Percentiles rank a stretch among this genome's conserved stretches.
Conservation (phyloP, 2,888 invertebrate species). For the Artemia sinica region DNA sequence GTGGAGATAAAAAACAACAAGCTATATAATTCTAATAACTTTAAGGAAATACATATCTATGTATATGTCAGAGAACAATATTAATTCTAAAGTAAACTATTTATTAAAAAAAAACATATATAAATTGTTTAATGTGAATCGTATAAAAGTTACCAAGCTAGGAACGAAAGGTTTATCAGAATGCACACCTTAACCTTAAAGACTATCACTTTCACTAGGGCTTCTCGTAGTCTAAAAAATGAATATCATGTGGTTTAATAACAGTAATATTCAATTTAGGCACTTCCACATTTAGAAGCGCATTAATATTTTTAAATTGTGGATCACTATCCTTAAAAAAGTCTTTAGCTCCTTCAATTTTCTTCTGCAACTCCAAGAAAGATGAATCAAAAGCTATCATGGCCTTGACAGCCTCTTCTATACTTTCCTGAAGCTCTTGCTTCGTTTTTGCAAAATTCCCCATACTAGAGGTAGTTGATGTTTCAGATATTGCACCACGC, state of each 20-base stretch:
- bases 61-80: no score
- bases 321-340: slow-evolving; percentile 17
- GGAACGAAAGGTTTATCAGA: no score
- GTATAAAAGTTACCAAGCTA: no score
- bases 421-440: slow-evolving; percentile 8
- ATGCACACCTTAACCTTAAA: no score
- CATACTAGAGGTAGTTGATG: not conserved
- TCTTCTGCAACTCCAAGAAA: slow-evolving; percentile 16
- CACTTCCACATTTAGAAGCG: not conserved
- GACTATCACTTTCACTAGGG: no score
- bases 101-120: no score
- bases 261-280: slow-evolving; percentile 10
- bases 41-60: no score
- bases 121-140: no score
- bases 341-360: slow-evolving; percentile 16
- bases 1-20: no score
- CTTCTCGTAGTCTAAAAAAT: not conserved
- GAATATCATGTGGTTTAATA: slow-evolving; percentile 1
- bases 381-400: slow-evolving; percentile 19
- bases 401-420: slow-evolving; percentile 16
- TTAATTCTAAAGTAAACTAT: no score
- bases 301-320: slow-evolving; percentile 11
- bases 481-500: not conserved
- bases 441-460: slow-evolving; percentile 13
- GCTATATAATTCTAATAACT: no score